These are phyloP conservation scores for Apomyelois bistriatella DNA, from an alignment of 2,888 invertebrate species.

Conservation along the genomic window DNA sequence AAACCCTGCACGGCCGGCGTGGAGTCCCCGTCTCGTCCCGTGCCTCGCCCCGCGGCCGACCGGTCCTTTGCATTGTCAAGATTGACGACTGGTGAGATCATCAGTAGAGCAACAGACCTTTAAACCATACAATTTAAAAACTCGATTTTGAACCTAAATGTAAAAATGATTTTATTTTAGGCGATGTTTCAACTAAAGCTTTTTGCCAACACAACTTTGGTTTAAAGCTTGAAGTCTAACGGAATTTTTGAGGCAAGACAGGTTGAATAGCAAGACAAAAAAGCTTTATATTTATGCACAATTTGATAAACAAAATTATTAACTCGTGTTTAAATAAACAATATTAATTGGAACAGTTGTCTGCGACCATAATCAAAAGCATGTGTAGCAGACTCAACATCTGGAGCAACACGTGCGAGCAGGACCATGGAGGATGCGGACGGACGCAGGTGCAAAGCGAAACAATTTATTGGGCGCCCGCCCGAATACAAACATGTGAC, in stretches of 20 bases:
- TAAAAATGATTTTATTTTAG: neutral
- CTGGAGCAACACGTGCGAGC: constrained; percentile 66
- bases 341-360: too few species aligned
- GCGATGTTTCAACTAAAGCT: too few species aligned
- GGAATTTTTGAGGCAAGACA: too few species aligned
- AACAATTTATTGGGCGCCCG: constrained; percentile 43
- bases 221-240: too few species aligned
- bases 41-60: constrained; percentile 54
- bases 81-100: constrained; percentile 77
- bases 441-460: constrained; percentile 69
- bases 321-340: too few species aligned
- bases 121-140: constrained; percentile 49
- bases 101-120: constrained; percentile 53
- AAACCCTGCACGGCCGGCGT: constrained; percentile 39
- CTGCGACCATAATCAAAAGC: constrained; percentile 13
- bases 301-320: too few species aligned
- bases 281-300: too few species aligned
- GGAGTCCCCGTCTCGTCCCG: constrained; percentile 52
- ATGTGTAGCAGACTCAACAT: constrained; percentile 41
- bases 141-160: constrained; percentile 28
- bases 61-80: constrained; percentile 78
- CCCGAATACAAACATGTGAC: constrained; percentile 37
- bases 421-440: constrained; percentile 28
- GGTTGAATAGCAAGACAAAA: too few species aligned
- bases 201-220: too few species aligned